Evolutionary conservation across 2,888 invertebrate genomes (phyloP).

Genomic region (Parelbella ahira): DNA sequence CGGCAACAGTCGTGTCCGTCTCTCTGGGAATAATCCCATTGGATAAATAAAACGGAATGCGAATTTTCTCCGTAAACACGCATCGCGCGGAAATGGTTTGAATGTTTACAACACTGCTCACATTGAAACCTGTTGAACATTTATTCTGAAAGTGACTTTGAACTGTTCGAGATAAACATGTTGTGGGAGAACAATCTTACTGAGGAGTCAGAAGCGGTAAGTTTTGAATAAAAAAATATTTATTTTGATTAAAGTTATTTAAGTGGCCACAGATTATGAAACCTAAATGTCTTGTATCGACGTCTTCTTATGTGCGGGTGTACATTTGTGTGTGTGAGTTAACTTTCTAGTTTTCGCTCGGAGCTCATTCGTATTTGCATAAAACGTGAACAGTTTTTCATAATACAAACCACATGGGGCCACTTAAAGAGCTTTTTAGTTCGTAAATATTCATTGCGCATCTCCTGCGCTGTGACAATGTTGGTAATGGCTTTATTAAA

Average conservation of each 20-base stretch:
- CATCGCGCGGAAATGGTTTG: slow-evolving; percentile 51
- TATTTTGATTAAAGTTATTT: slow-evolving; percentile 16
- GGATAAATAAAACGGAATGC: slow-evolving; percentile 55
- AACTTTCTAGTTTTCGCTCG: slow-evolving; percentile 80
- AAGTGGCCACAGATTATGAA: slow-evolving; percentile 25
- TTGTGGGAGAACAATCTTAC: slow-evolving; percentile 71
- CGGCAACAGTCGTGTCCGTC: slow-evolving; percentile 55
- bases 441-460: slow-evolving; percentile 68
- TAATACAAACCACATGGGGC: slow-evolving; percentile 73
- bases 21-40: slow-evolving; percentile 40
- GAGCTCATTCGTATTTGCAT: slow-evolving; percentile 70
- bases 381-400: slow-evolving; percentile 79
- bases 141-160: slow-evolving; percentile 46
- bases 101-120: slow-evolving; percentile 38
- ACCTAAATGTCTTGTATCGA: slow-evolving; percentile 15
- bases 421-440: slow-evolving; percentile 57
- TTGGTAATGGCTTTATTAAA: slow-evolving; percentile 63
- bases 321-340: slow-evolving; percentile 54
- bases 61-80: slow-evolving; percentile 44
- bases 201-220: slow-evolving; percentile 72
- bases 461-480: slow-evolving; percentile 49
- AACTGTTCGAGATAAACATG: slow-evolving; percentile 61
- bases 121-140: slow-evolving; percentile 29
- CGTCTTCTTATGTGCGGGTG: slow-evolving; percentile 36
- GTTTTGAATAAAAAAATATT: slow-evolving; percentile 42